Evolutionary conservation across 2,888 invertebrate species (phyloP), one percentile per base, ranked within the genome.

Genomic region (Petrophora chlorosata): DNA sequence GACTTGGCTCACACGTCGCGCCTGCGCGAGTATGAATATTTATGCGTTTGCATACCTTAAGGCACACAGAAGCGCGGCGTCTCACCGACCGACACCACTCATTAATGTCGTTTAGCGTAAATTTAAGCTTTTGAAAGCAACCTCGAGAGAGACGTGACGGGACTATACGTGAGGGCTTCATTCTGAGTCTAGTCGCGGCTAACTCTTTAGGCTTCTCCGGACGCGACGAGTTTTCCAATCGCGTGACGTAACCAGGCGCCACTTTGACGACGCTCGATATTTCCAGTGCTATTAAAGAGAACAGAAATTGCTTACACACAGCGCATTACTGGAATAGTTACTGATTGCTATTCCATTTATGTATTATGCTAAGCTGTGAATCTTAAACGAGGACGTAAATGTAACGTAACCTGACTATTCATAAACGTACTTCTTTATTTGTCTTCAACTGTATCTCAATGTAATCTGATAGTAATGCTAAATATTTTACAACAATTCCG

Each of bases 191-290:
- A 67, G 70, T 74, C 79, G 75, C 76, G 73, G 63, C 64, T 63
- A 64, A 65, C 69, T 75, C 70, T 80, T 82, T 76, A 72, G 76
- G 74, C 73, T 71, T 71, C 67, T 63, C 61, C 59, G 56, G 69
- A 75, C 79, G 74, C 77, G 73, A 65, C 76, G 70, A 83, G 80
- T 80, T 88, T 86, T 86, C 83, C 83, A 82, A 82, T 79, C 67
- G 70, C 58, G 67, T 89, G 84, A 88, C 84, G 86, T 84, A 85
- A 89, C 73, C 64, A 70, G 87, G 85, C 89, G 88, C 86, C 86
- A 69, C 61, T 45, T 58, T 65, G 82, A 71, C 82, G 84, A 71
- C 70, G 65, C 45, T 59, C 51, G 57, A 53, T 55, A 56, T 56
- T 54, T 56, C 54, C 53, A 61, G 54, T 61, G 56, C 58, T 53